phyloP scores from a whole-genome alignment of 2,113 vertebrate genomes.

The Podarcis cretensis region DNA sequence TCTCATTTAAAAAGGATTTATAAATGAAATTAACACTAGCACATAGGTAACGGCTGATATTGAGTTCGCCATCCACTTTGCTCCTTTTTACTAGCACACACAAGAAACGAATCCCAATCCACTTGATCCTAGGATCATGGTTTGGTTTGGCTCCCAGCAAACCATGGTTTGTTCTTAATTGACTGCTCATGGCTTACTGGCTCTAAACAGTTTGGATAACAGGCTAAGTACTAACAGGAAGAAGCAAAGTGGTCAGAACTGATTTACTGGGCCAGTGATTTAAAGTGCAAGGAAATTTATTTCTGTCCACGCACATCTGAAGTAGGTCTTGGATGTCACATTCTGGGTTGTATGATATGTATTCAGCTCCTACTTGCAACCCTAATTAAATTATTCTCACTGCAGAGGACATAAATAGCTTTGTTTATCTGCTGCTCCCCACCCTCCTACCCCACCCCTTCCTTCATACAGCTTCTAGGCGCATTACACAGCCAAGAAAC shows the following conservation, averaged over 20 bases:
- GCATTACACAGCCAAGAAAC: slow-evolving; percentile 30
- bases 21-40: too few relatives aligned
- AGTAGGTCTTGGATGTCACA: not conserved
- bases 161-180: too few relatives aligned
- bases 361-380: not conserved
- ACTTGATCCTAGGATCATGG: too few relatives aligned
- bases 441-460: slow-evolving; percentile 14
- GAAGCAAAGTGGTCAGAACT: not conserved
- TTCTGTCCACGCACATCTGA: too few relatives aligned
- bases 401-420: not conserved
- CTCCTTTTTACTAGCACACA: too few relatives aligned
- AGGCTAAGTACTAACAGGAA: not conserved
- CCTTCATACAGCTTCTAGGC: not conserved
- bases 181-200: too few relatives aligned
- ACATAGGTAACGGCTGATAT: too few relatives aligned
- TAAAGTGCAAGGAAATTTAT: not conserved
- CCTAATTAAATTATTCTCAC: not conserved
- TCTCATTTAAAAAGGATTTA: too few relatives aligned
- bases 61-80: too few relatives aligned
- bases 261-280: not conserved
- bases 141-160: too few relatives aligned
- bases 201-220: not conserved
- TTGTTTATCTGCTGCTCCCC: slow-evolving; percentile 13
- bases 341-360: not conserved
- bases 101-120: too few relatives aligned